Conservation (phyloP, 2,113 vertebrate genomes). For the Pipa parva region DNA sequence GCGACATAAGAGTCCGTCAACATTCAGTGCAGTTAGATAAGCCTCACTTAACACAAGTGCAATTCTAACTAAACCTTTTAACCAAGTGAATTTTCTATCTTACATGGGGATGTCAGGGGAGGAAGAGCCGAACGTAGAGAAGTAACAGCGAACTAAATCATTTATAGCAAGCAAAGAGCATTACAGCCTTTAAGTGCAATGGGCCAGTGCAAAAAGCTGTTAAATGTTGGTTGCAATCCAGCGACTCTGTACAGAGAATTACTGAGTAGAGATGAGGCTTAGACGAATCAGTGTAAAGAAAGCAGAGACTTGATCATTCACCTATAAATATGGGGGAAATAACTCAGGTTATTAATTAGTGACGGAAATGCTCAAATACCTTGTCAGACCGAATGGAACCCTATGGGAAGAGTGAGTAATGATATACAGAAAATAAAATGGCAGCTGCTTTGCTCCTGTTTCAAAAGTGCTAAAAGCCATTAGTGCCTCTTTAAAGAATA, state of each 20-base stretch:
- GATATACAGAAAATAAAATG: too few relatives aligned
- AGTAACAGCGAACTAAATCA: constrained; percentile 25
- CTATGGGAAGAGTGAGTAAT: too few relatives aligned
- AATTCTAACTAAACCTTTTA: constrained; percentile 6
- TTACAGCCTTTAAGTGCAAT: constrained; percentile 14
- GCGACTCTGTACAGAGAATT: neutral
- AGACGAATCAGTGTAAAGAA: neutral
- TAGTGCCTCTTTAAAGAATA: too few relatives aligned
- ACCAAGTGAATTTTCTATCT: constrained; percentile 4
- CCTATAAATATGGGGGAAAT: neutral
- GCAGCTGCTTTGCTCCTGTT: too few relatives aligned
- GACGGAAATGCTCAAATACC: neutral
- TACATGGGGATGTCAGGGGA: constrained; percentile 11
- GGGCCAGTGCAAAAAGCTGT: constrained; percentile 17
- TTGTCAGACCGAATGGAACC: too few relatives aligned
- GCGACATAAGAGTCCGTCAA: too few relatives aligned
- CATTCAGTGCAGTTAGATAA: neutral
- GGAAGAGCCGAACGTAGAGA: neutral
- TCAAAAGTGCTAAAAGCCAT: too few relatives aligned
- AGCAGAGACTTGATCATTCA: neutral
- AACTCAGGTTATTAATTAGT: constrained; percentile 7
- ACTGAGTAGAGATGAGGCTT: neutral
- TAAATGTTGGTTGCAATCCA: constrained; percentile 27
- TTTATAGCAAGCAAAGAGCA: constrained; percentile 6
- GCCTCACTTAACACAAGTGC: constrained; percentile 1